A percentile compares a stretch with the other conserved stretches of the same genome.
Conservation (phyloP, 2,888 invertebrate genomes). For the Laspeyria flexula region DNA sequence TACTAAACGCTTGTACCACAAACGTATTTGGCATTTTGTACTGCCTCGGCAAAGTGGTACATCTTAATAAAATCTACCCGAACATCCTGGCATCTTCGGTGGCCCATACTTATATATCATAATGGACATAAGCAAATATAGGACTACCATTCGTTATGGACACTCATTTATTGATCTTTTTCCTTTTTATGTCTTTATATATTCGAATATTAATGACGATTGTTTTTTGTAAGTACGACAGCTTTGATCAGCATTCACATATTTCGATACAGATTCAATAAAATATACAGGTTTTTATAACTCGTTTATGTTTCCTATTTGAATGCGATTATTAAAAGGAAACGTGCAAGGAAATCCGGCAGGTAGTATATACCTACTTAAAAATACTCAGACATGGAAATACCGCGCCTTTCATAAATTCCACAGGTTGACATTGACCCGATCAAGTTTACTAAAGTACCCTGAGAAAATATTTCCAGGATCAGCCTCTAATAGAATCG, state of each 20-base stretch:
- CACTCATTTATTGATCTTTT: constrained; percentile 35
- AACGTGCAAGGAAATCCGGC: constrained; percentile 29
- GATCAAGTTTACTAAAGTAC: constrained; percentile 26
- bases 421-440: constrained; percentile 11
- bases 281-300: background rate
- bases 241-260: too few species aligned
- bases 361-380: background rate
- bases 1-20: constrained; percentile 1
- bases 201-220: constrained; percentile 13
- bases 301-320: background rate
- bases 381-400: constrained; percentile 6
- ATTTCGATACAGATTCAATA: background rate
- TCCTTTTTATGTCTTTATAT: constrained; percentile 18
- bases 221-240: constrained; percentile 3
- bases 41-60: constrained; percentile 47
- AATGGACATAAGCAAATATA: constrained; percentile 62
- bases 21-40: constrained; percentile 43
- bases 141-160: constrained; percentile 54
- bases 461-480: constrained; percentile 37
- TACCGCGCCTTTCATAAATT: constrained; percentile 9
- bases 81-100: constrained; percentile 56
- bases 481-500: constrained; percentile 46
- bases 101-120: constrained; percentile 64
- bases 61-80: constrained; percentile 63
- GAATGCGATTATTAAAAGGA: constrained; percentile 17